These are phyloP conservation scores for Holothuria leucospilota DNA, from an alignment of 53 echinoderm and acorn worm genomes.

Conservation along the genomic window DNA sequence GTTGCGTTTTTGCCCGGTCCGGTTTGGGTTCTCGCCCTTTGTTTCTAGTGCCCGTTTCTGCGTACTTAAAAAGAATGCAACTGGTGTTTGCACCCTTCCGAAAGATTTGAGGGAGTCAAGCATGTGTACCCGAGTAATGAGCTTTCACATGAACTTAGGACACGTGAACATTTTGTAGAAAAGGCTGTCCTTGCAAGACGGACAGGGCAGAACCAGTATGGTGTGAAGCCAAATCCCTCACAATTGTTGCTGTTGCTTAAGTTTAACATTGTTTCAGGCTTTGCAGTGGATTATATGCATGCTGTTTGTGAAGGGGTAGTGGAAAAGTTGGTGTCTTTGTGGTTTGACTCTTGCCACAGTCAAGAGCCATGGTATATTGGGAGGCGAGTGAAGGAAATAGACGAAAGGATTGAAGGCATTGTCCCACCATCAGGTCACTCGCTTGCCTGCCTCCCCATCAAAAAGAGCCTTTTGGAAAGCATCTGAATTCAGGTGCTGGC, in stretches of 20 bases:
- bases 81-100: constrained; percentile 22
- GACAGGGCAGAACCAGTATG: constrained; percentile 22
- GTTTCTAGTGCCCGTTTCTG: too few relatives aligned
- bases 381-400: not conserved
- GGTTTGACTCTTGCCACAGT: constrained; percentile 29
- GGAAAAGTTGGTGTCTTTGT: constrained; percentile 34
- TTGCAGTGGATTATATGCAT: too few relatives aligned
- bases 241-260: constrained; percentile 26
- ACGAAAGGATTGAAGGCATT: not conserved
- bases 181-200: constrained; percentile 22
- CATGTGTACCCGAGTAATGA: constrained; percentile 19
- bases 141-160: constrained; percentile 25
- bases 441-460: constrained; percentile 8
- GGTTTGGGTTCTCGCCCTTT: too few relatives aligned
- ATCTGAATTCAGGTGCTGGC: constrained; percentile 21
- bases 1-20: too few relatives aligned
- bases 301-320: too few relatives aligned
- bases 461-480: constrained; percentile 41
- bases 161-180: not conserved
- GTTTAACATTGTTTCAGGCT: constrained; percentile 43
- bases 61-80: too few relatives aligned
- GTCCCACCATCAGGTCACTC: constrained; percentile 12
- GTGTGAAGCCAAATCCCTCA: constrained; percentile 35
- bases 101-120: constrained; percentile 25
- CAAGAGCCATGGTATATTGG: constrained; percentile 42